Conservation (phyloP, 2,888 invertebrate genomes). For the Aphrophora alni region DNA sequence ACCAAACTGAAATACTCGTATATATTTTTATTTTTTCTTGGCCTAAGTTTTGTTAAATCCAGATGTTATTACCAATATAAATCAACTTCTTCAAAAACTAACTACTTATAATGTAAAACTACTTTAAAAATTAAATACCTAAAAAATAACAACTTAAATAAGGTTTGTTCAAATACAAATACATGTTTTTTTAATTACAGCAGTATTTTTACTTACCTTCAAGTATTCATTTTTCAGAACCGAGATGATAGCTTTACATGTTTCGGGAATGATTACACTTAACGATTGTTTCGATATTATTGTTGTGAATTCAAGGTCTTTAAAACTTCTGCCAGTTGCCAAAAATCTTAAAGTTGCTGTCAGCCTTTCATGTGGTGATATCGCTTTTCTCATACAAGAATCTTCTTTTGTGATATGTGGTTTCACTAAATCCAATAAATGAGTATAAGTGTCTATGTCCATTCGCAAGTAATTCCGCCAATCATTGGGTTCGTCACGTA, state of each 20-base stretch:
- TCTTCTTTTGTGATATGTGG: slow-evolving; percentile 47
- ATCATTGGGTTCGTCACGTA: slow-evolving; percentile 44
- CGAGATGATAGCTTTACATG: slow-evolving; percentile 49
- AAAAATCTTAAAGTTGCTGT: slow-evolving; percentile 43
- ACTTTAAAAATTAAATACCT: no score
- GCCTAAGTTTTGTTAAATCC: slow-evolving; percentile 25
- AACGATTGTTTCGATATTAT: slow-evolving; percentile 48
- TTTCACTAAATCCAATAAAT: slow-evolving; percentile 46
- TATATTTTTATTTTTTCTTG: slow-evolving; percentile 42
- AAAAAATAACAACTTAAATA: no score
- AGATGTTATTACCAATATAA: background rate
- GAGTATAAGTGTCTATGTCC: slow-evolving; percentile 45
- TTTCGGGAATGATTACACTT: slow-evolving; percentile 50
- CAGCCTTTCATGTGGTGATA: slow-evolving; percentile 48
- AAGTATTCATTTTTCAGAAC: slow-evolving; percentile 49
- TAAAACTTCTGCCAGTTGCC: slow-evolving; percentile 52
- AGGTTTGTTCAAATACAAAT: no score
- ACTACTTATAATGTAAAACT: no score
- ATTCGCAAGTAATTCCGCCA: slow-evolving; percentile 49
- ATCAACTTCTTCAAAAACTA: no score
- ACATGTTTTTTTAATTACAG: slow-evolving; percentile 32
- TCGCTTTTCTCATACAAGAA: slow-evolving; percentile 47
- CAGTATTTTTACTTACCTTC: slow-evolving; percentile 45
- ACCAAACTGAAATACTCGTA: slow-evolving; percentile 46
- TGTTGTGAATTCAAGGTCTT: slow-evolving; percentile 49